Evolutionary conservation across 2,888 invertebrate genomes (phyloP).

Genomic region (Mythimna pallens): DNA sequence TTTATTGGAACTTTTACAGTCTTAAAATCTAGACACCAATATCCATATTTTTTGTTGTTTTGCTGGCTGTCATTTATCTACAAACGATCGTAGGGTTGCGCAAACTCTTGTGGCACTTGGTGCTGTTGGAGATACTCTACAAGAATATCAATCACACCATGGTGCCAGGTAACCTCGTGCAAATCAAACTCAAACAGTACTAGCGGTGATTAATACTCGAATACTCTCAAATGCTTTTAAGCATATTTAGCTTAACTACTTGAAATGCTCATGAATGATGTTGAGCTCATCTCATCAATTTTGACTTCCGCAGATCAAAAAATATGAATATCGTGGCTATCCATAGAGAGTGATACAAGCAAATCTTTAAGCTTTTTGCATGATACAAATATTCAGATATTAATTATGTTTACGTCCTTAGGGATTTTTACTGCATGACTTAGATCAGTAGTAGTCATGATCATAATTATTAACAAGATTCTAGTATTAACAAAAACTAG

Average conservation of each 20-base stretch:
- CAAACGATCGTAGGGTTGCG: slow-evolving; percentile 66
- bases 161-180: slow-evolving; percentile 73
- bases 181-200: slow-evolving; percentile 78
- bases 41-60: slow-evolving; percentile 89
- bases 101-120: slow-evolving; percentile 72
- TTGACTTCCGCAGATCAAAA: slow-evolving; percentile 76
- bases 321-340: slow-evolving; percentile 87
- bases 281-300: slow-evolving; percentile 50
- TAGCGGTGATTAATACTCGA: slow-evolving; percentile 71
- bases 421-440: slow-evolving; percentile 28
- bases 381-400: slow-evolving; percentile 29
- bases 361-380: slow-evolving; percentile 52
- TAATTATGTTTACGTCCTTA: slow-evolving; percentile 20
- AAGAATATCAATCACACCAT: slow-evolving; percentile 63
- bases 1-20: slow-evolving; percentile 68
- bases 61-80: slow-evolving; percentile 88
- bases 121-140: slow-evolving; percentile 67
- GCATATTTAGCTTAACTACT: slow-evolving; percentile 73
- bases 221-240: slow-evolving; percentile 60
- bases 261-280: slow-evolving; percentile 67
- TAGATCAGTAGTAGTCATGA: slow-evolving; percentile 26
- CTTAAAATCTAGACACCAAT: slow-evolving; percentile 79
- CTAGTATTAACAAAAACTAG: slow-evolving; percentile 39
- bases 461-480: slow-evolving; percentile 10
- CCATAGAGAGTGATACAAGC: slow-evolving; percentile 61